Evolutionary conservation across 2,888 invertebrate genomes (phyloP).

Genomic region (Barypeithes pellucidus): DNA sequence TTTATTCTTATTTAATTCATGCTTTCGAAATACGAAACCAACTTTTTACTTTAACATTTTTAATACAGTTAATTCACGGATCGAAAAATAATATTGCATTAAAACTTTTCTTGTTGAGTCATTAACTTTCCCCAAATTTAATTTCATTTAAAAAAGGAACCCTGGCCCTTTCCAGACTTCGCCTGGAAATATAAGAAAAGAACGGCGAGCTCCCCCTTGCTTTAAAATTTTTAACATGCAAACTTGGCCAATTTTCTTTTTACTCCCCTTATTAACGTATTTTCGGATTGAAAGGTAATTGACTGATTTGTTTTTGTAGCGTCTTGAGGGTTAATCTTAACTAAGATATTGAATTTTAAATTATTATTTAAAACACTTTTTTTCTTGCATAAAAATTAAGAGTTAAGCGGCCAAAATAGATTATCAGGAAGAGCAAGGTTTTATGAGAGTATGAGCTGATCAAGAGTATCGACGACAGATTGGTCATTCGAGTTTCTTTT

Average conservation of each 20-base stretch:
- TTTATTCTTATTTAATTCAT: too few species aligned
- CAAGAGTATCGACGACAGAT: too few species aligned
- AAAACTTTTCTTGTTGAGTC: constrained; percentile 54
- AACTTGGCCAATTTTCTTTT: constrained; percentile 42
- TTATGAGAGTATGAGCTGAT: too few species aligned
- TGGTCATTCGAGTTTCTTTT: too few species aligned
- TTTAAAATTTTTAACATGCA: constrained; percentile 23
- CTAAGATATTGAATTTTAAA: constrained; percentile 29
- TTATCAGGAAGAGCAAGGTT: too few species aligned
- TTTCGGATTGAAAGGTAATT: constrained; percentile 47
- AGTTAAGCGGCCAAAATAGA: too few species aligned
- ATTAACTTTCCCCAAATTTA: constrained; percentile 54
- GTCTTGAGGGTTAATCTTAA: constrained; percentile 18
- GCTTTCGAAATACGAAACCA: too few species aligned
- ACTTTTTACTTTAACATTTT: too few species aligned
- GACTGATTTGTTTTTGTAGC: constrained; percentile 44
- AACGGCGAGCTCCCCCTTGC: constrained; percentile 3
- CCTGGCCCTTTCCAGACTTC: constrained; percentile 18
- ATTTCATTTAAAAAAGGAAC: constrained; percentile 41
- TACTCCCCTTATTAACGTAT: constrained; percentile 47
- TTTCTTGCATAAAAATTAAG: not conserved
- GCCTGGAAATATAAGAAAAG: constrained; percentile 7
- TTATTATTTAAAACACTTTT: not conserved
- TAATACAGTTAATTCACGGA: constrained; percentile 23
- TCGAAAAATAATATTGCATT: constrained; percentile 48